Base-by-base conservation (phyloP, 2,888 invertebrate genomes). In the Luperina nickerlii region DNA sequence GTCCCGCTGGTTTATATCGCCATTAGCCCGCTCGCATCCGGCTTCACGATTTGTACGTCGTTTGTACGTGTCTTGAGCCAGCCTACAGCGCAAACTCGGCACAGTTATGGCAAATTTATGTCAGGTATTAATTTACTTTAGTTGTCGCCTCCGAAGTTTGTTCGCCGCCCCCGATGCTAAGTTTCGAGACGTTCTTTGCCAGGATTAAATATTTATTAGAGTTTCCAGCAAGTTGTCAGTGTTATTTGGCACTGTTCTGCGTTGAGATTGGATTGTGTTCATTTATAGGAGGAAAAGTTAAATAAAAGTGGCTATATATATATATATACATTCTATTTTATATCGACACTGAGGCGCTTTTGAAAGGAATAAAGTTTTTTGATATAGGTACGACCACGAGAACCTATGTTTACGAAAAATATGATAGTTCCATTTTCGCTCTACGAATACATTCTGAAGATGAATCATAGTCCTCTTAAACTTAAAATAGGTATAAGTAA, bases 91-190 rank as follows among this genome's bases (percentile, higher is more conserved):
- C 94, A 94, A 96, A 95, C 94, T 96, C 95, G 87, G 91, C 92
- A 90, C 93, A 94, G 94, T 95, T 96, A 96, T 96, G 96, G 96
- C 96, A 96, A 96, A 97, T 96, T 96, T 95, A 96, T 96, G 96
- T 96, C 96, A 96, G 96, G 96, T 96, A 97, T 96, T 96, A 96
- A 96, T 96, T 96, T 96, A 96, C 94, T 94, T 94, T 94, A 95
- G 96, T 95, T 95, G 95, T 94, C 93, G 94, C 94, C 90, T 91
- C 86, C 90, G 90, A 95, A 95, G 94, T 95, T 95, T 89, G 87
- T 92, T 93, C 92, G 92, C 91, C 89, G 89, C 90, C 89, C 90
- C 87, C 88, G 91, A 90, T 90, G 92, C 82, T 90, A 92, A 94
- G 92, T 94, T 92, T 92, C 88, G 85, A 90, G 92, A 91, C 92